Evolutionary conservation across 2,797 vertebrate species (phyloP).

Genomic region (Notolabrus celidotus): DNA sequence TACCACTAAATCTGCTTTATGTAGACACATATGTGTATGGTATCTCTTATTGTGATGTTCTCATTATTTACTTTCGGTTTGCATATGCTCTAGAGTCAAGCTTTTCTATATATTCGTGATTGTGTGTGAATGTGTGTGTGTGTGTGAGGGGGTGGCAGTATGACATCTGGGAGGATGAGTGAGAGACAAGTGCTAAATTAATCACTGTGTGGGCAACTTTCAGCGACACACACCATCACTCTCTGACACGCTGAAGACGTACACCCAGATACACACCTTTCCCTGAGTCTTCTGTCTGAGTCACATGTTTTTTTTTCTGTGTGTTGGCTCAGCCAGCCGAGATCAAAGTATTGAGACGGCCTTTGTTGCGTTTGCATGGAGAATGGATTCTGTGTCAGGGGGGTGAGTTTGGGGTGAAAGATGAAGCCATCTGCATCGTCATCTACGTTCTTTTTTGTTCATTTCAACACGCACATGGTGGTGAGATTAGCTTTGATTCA

Average conservation of each 20-base stretch:
- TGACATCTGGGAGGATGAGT: slow-evolving; percentile 29
- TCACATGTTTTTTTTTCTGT: slow-evolving; percentile 13
- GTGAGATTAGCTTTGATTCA: not conserved
- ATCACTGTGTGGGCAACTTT: slow-evolving; percentile 45
- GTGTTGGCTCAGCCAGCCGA: slow-evolving; percentile 23
- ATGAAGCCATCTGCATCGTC: not conserved
- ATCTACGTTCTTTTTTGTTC: slow-evolving; percentile 1
- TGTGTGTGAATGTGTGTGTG: not conserved
- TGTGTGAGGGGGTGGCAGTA: slow-evolving; percentile 9
- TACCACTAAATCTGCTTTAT: too few relatives aligned
- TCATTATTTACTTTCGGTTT: too few relatives aligned
- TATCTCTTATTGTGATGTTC: too few relatives aligned
- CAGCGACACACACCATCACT: not conserved
- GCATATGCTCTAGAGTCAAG: not conserved
- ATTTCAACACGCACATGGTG: slow-evolving; percentile 14
- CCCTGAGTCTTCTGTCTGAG: slow-evolving; percentile 9
- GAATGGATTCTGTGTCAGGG: slow-evolving; percentile 33
- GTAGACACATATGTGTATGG: too few relatives aligned
- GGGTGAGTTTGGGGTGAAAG: slow-evolving; percentile 34
- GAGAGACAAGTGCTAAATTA: slow-evolving; percentile 43
- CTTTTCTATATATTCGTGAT: not conserved
- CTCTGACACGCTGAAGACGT: not conserved
- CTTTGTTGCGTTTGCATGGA: slow-evolving; percentile 45
- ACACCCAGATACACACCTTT: slow-evolving; percentile 17
- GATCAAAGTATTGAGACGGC: slow-evolving; percentile 39